These are phyloP conservation scores for Pseudomyrmex cubaensis DNA, from an alignment of 1,140 invertebrate species.

Conservation along the genomic window DNA sequence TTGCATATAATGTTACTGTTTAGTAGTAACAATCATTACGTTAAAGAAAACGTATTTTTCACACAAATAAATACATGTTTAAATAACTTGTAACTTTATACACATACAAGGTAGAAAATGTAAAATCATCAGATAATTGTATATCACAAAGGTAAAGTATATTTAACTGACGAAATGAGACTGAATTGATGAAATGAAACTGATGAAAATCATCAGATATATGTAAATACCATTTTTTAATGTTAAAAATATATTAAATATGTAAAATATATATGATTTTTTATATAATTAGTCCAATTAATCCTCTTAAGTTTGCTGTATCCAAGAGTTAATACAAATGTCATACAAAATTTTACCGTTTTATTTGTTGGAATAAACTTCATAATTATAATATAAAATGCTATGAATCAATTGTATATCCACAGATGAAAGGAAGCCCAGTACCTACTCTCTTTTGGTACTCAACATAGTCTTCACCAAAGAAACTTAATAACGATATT, in stretches of 20 bases:
- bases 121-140: no score
- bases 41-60: constrained; percentile 9
- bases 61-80: neutral
- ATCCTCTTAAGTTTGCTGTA: neutral
- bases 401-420: constrained; percentile 86
- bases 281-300: neutral
- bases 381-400: constrained; percentile 21
- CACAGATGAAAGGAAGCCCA: constrained; percentile 96
- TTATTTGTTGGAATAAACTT: neutral
- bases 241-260: no score
- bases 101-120: no score
- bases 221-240: no score
- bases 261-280: no score
- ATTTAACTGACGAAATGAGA: no score
- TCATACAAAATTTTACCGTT: neutral
- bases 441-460: constrained; percentile 96
- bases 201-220: no score
- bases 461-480: constrained; percentile 94
- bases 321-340: neutral
- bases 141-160: no score
- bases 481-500: constrained; percentile 96
- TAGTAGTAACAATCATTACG: constrained; percentile 14
- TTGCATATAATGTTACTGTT: neutral
- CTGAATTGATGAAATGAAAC: no score
- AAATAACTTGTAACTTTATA: no score